These are phyloP conservation scores for Nudaria mundana DNA, from an alignment of 2,888 invertebrate genomes.

Conservation along the genomic window DNA sequence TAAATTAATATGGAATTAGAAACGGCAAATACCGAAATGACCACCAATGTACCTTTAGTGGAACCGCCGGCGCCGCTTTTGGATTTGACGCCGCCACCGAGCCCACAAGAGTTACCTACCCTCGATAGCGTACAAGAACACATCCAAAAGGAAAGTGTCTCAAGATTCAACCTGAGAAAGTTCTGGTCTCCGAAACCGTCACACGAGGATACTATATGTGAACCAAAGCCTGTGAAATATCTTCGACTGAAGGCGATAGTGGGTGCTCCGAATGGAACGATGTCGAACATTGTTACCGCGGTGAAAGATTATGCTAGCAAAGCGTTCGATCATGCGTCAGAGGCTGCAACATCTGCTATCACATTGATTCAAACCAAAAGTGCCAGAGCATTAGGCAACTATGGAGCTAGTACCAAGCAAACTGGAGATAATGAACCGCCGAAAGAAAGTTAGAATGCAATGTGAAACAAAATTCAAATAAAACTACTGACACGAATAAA, in stretches of 20 bases:
- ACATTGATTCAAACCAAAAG: background rate
- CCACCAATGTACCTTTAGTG: background rate
- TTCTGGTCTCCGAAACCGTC: constrained; percentile 1
- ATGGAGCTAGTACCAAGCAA: background rate
- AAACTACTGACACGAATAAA: too few species aligned
- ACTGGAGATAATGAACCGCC: background rate
- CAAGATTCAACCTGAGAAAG: background rate
- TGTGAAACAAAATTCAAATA: too few species aligned
- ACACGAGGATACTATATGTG: background rate
- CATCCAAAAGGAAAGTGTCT: background rate
- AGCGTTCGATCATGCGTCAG: constrained; percentile 1
- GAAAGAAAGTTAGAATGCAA: constrained; percentile 2
- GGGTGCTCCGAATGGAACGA: background rate
- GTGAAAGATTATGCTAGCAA: constrained; percentile 1
- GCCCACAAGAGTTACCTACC: background rate
- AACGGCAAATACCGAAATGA: background rate
- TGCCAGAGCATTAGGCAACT: background rate
- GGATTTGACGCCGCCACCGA: background rate
- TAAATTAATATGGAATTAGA: background rate
- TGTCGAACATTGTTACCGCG: background rate
- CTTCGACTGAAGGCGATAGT: constrained; percentile 1
- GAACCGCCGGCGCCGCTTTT: background rate
- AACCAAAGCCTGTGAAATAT: constrained; percentile 3
- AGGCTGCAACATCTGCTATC: constrained; percentile 2
- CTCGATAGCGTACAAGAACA: constrained; percentile 1